Evolutionary conservation across 2,888 invertebrate species (phyloP), one percentile per base, ranked within the genome.

Genomic region (Pollenia angustigena): DNA sequence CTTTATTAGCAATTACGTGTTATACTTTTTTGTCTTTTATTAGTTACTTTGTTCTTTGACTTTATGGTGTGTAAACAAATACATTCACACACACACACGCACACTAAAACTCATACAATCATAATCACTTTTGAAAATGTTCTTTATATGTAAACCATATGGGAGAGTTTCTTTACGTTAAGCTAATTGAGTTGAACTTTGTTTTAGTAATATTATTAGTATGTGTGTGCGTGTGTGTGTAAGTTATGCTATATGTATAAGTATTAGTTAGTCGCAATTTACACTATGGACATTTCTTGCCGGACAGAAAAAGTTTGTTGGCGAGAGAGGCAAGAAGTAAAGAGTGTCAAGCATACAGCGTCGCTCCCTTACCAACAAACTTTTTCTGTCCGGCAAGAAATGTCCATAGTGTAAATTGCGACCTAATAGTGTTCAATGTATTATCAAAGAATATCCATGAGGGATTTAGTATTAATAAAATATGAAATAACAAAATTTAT

Each of bases 1-100:
- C 81, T 84, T 81, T 84, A 81, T 84, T 81, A 83, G 83, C 71
- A 81, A 72, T 76, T 87, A 82, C 82, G 69, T 69, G 69, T 10
- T 40, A 14, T 74, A 58, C 48, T 56, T n/a, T 16, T 69, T 52
- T 18, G 32, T 66, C 4, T 42, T 50, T 69, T 72, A 62, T 50
- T 50, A 64, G 56, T 71, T 56, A 32, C 6, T 72, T 52, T 66
- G 8, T 62, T 32, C 48, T 71, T 48, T 62, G 50, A 60, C 76
- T 75, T 75, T 60, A 69, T 60, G 75, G 23, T 71, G 66, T 81
- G 66, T 74, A 44, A 66, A 68, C 11, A 42, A 23, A 23, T 3
- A 23, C 46, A n/a, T 7, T 18, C 16, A 42, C 11, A 42, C 16
- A n/a, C 58, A 16, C 6, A 7, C 50, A 32, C 23, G 14, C 54